A percentile compares a stretch with the other conserved stretches of the same genome.
Evolutionary conservation across 2,888 invertebrate genomes (phyloP).

Genomic region (Troglohyphantes excavatus): DNA sequence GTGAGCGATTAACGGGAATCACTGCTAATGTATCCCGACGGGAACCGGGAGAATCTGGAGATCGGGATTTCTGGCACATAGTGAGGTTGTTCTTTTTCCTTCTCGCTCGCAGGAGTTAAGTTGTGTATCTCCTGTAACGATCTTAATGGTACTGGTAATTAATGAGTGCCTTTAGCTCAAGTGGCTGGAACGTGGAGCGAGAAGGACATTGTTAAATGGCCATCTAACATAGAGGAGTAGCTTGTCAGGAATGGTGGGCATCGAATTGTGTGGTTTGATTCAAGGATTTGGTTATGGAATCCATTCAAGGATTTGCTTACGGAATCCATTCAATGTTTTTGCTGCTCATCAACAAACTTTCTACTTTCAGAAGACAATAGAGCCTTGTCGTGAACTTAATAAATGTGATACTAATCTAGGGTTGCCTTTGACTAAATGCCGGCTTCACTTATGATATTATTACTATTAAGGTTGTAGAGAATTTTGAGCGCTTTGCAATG

Average conservation of each 20-base stretch:
- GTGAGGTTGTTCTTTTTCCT: neutral
- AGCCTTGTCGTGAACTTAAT: no score
- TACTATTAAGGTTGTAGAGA: no score
- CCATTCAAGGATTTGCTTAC: no score
- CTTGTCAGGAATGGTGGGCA: neutral
- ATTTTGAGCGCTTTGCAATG: no score
- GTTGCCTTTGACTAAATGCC: no score
- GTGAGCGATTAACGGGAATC: slow-evolving; percentile 30
- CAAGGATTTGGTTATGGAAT: no score
- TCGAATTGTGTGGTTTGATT: no score
- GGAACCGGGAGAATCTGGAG: neutral
- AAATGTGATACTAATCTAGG: no score
- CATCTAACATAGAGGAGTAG: neutral
- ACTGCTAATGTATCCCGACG: slow-evolving; percentile 35
- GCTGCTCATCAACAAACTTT: no score
- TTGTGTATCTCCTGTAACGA: neutral
- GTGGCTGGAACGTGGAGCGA: neutral
- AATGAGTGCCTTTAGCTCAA: neutral
- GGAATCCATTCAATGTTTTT: no score
- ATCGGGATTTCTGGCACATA: neutral
- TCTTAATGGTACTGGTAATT: neutral
- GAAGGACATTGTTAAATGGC: neutral
- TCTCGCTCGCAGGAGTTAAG: neutral
- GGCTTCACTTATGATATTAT: no score
- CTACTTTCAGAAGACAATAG: no score